Evolutionary conservation across 2,797 vertebrate genomes (phyloP).

Genomic region (Alca torda): DNA sequence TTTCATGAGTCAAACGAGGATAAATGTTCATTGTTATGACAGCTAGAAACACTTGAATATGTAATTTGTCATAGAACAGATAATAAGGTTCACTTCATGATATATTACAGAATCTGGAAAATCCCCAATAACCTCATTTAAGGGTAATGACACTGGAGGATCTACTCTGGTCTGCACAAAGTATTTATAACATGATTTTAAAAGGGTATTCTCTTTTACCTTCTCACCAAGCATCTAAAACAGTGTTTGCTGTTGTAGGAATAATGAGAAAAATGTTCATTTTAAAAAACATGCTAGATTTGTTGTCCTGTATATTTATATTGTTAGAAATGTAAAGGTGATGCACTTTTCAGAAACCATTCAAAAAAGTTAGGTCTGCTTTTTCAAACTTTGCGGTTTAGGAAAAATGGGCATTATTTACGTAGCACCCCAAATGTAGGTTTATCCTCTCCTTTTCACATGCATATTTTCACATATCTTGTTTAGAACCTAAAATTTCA

Average conservation of each 20-base stretch:
- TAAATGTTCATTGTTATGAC: conserved; percentile 54
- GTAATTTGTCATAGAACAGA: conserved; percentile 27
- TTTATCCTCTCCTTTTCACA: not conserved
- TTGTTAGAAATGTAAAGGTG: not conserved
- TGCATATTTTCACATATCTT: not conserved
- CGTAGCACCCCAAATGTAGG: not conserved
- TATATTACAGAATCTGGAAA: not conserved
- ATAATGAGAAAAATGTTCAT: not conserved
- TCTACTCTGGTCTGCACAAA: not conserved
- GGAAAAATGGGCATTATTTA: not conserved
- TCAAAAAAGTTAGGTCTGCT: not conserved
- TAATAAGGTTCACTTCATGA: not conserved
- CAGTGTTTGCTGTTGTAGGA: not conserved
- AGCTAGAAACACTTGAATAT: conserved; percentile 7
- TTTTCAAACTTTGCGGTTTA: not conserved
- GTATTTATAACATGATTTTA: not conserved
- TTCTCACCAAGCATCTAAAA: not conserved
- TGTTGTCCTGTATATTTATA: not conserved
- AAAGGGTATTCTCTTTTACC: not conserved
- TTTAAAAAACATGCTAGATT: not conserved
- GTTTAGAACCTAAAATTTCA: not conserved
- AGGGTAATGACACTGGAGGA: not conserved
- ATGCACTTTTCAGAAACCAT: not conserved
- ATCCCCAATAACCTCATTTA: not conserved
- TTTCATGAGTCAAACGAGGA: conserved; percentile 36